Percentiles rank a stretch among this genome's conserved stretches.
phyloP scores from a whole-genome alignment of 2,888 invertebrate genomes.

The Sepiola atlantica region DNA sequence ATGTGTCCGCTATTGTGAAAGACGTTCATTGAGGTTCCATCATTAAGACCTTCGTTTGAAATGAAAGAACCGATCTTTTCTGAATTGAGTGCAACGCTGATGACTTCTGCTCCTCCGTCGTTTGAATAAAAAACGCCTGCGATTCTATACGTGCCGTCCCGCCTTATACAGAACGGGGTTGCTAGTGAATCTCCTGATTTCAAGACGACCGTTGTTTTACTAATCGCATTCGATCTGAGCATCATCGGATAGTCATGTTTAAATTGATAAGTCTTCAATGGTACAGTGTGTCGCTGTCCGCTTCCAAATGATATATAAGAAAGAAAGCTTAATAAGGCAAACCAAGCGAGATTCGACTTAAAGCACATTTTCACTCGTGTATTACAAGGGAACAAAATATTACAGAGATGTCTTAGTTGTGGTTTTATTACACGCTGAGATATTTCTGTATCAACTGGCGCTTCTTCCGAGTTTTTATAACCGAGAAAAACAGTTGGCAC shows the following conservation, averaged over 20 bases:
- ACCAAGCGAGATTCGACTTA: background rate
- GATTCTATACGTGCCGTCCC: background rate
- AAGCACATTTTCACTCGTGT: background rate
- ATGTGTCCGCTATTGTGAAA: slow-evolving; percentile 48
- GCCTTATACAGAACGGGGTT: background rate
- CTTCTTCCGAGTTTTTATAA: too few species aligned
- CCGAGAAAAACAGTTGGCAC: too few species aligned
- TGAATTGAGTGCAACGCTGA: slow-evolving; percentile 43
- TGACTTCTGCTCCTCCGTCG: slow-evolving; percentile 49
- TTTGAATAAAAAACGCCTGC: slow-evolving; percentile 50
- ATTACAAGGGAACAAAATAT: background rate
- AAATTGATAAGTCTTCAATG: background rate
- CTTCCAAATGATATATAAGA: background rate
- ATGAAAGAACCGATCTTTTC: slow-evolving; percentile 49
- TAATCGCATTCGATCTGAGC: background rate
- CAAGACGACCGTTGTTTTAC: background rate
- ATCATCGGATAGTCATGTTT: background rate
- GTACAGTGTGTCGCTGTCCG: background rate
- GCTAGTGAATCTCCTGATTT: background rate
- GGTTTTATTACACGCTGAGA: too few species aligned
- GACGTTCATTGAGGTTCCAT: slow-evolving; percentile 49
- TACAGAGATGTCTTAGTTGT: too few species aligned
- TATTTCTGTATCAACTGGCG: too few species aligned
- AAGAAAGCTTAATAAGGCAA: background rate
- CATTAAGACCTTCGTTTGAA: slow-evolving; percentile 37